Conservation (phyloP, 2,113 vertebrate genomes). For the Mellivora capensis region DNA sequence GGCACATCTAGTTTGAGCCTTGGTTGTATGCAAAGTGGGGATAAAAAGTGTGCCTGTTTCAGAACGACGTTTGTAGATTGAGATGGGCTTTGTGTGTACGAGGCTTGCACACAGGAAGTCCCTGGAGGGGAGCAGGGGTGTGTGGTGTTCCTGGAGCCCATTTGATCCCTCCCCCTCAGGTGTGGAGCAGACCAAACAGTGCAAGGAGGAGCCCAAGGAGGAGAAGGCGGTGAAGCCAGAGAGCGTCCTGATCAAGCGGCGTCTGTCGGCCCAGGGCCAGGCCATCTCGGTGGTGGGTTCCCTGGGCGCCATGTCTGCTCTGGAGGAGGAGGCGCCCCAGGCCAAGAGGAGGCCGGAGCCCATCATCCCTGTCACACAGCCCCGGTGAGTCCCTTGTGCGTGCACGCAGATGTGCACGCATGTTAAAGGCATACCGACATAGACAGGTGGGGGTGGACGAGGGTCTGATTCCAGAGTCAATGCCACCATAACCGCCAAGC, state of each 20-base stretch:
- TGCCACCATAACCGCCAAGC: fast-evolving
- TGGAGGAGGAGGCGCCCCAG: slow-evolving; percentile 79
- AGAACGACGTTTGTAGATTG: background rate
- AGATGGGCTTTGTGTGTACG: fast-evolving
- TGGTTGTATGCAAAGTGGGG: background rate
- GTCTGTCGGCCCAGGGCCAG: slow-evolving; percentile 85
- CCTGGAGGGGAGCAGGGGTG: fast-evolving
- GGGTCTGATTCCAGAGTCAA: background rate
- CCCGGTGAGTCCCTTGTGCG: slow-evolving; percentile 82
- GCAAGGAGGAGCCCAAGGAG: slow-evolving; percentile 76
- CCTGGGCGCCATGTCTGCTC: slow-evolving; percentile 57
- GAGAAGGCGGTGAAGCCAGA: slow-evolving; percentile 78
- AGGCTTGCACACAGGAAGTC: background rate
- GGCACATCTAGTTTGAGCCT: background rate
- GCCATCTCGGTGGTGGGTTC: slow-evolving; percentile 93
- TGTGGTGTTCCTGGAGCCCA: fast-evolving
- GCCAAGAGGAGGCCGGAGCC: slow-evolving; percentile 91
- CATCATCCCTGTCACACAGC: slow-evolving; percentile 88
- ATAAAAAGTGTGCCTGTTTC: background rate
- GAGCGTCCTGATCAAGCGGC: slow-evolving; percentile 89
- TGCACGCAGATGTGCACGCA: background rate
- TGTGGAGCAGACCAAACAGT: slow-evolving; percentile 87
- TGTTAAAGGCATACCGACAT: background rate
- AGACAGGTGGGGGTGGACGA: background rate
- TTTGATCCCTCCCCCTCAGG: slow-evolving; percentile 75